A percentile compares a stretch with the other conserved stretches of the same genome.
Evolutionary conservation across 1,140 invertebrate species (phyloP).

Genomic region (Spodoptera frugiperda): DNA sequence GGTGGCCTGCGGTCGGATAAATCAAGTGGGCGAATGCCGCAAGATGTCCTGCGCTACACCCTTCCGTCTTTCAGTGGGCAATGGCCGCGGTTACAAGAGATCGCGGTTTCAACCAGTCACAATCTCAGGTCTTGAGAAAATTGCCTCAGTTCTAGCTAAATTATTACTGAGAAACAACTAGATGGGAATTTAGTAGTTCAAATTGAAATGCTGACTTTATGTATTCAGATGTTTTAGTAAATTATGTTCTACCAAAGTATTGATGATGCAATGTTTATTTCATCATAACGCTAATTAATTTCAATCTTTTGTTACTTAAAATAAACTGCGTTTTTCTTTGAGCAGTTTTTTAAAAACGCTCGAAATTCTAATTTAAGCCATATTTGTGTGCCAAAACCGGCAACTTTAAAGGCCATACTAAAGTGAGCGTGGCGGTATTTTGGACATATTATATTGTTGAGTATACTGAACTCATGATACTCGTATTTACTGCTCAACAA

Average conservation of each 20-base stretch:
- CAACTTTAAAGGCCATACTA: constrained; percentile 31
- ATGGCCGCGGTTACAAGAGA: constrained; percentile 3
- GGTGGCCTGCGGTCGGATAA: constrained; percentile 77
- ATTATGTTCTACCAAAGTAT: too few relatives aligned
- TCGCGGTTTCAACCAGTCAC: not conserved
- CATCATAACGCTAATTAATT: too few relatives aligned
- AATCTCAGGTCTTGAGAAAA: too few relatives aligned
- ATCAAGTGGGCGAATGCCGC: constrained; percentile 75
- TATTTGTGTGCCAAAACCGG: not conserved
- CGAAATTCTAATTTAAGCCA: not conserved
- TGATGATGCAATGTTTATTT: too few relatives aligned
- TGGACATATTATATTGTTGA: constrained; percentile 34
- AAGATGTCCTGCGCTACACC: constrained; percentile 76
- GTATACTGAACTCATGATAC: constrained; percentile 35
- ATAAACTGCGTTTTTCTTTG: too few relatives aligned
- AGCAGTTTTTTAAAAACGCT: not conserved
- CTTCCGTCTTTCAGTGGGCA: constrained; percentile 39
- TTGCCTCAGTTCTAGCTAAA: too few relatives aligned
- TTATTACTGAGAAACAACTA: too few relatives aligned
- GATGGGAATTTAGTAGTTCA: too few relatives aligned
- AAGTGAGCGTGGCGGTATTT: constrained; percentile 31
- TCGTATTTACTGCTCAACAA: not conserved
- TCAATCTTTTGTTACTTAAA: too few relatives aligned
- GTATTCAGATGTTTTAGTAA: too few relatives aligned
- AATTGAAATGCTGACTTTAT: too few relatives aligned